A percentile compares a stretch with the other conserved stretches of the same genome.
Evolutionary conservation across 2,113 vertebrate species (phyloP).

Genomic region (Phrynosoma blainvillii): DNA sequence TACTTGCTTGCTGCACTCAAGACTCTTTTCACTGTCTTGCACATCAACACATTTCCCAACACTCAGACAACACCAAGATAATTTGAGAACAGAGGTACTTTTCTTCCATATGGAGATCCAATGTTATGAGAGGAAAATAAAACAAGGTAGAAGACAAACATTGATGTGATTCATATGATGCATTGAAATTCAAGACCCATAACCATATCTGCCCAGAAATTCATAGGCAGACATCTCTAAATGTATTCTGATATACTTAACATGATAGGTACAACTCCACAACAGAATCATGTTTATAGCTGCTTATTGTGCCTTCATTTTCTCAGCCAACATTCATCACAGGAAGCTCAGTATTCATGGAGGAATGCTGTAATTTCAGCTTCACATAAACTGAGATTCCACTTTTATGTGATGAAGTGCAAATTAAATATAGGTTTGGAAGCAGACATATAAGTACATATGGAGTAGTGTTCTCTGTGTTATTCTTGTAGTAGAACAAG

Average conservation of each 20-base stretch:
- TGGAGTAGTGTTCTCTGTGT: constrained; percentile 61
- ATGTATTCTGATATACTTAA: not conserved
- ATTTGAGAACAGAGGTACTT: not conserved
- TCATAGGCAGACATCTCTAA: not conserved
- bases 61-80: not conserved
- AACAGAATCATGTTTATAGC: not conserved
- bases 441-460: constrained; percentile 1
- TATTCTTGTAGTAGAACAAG: constrained; percentile 55
- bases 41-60: not conserved
- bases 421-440: constrained; percentile 19
- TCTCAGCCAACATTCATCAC: not conserved
- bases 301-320: not conserved
- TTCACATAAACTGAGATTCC: not conserved
- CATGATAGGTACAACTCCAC: not conserved
- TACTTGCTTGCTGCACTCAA: not conserved
- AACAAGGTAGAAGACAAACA: not conserved
- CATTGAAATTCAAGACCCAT: not conserved
- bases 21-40: not conserved
- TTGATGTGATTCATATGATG: not conserved
- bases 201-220: not conserved
- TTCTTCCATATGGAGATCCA: not conserved
- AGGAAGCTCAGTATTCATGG: not conserved
- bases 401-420: not conserved
- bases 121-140: not conserved
- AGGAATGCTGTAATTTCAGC: not conserved